A percentile compares a stretch with the other conserved stretches of the same genome.
These are phyloP conservation scores for Helostoma temminkii DNA, from an alignment of 2,797 vertebrate genomes.

Conservation along the genomic window DNA sequence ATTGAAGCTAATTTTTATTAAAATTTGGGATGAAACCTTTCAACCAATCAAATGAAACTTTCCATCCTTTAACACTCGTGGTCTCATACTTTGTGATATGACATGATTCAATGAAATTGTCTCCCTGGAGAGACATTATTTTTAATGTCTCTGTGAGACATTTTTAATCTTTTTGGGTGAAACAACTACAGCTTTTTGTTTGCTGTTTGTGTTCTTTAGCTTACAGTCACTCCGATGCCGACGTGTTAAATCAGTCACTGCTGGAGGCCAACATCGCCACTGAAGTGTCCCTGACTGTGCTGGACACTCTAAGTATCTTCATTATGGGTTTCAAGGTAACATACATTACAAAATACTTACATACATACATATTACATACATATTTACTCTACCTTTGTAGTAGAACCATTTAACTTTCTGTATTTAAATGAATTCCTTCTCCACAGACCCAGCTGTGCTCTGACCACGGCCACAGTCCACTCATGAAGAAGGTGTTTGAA, in stretches of 20 bases:
- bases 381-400: neutral
- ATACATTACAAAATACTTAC: neutral
- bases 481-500: conserved; percentile 99
- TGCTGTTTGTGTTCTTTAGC: conserved; percentile 79
- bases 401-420: neutral
- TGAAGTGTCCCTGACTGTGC: conserved; percentile 95
- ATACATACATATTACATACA: neutral
- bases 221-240: conserved; percentile 95
- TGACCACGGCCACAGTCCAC: conserved; percentile 95
- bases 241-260: conserved; percentile 94
- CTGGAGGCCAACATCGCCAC: conserved; percentile 97
- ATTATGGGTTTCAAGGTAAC: conserved; percentile 96
- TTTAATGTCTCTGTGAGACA: neutral
- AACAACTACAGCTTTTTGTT: conserved; percentile 50
- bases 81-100: conserved; percentile 25
- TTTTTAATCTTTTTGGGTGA: too few relatives aligned
- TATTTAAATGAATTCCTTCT: conserved; percentile 9
- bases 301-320: conserved; percentile 96
- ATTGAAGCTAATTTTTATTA: neutral
- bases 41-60: conserved; percentile 11
- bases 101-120: neutral
- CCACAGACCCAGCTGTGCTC: conserved; percentile 91
- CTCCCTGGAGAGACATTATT: neutral
- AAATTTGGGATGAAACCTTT: conserved; percentile 68
- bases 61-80: conserved; percentile 43